Percentiles rank a stretch among this genome's conserved stretches.
phyloP scores from a whole-genome alignment of 2,113 vertebrate genomes.

The Tauraco erythrolophus region DNA sequence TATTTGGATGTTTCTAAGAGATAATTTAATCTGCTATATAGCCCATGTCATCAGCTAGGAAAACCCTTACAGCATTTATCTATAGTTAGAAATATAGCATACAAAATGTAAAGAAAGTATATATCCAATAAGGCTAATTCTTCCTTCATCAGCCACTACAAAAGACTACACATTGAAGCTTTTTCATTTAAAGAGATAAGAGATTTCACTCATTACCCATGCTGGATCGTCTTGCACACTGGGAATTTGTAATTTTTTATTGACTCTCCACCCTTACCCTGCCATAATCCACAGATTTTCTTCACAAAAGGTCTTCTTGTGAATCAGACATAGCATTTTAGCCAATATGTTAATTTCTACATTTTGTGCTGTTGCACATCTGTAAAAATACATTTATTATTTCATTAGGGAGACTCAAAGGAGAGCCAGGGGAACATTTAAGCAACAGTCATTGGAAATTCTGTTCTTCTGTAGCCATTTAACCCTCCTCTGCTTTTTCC shows the following conservation, averaged over 20 bases:
- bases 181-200: not conserved
- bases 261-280: not conserved
- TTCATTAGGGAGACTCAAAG: not conserved
- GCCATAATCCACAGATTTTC: not conserved
- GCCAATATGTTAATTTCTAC: not conserved
- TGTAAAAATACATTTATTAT: not conserved
- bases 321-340: not conserved
- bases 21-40: not conserved
- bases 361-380: not conserved
- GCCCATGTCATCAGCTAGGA: not conserved
- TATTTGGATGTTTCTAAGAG: not conserved
- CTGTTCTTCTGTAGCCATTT: not conserved
- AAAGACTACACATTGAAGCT: not conserved
- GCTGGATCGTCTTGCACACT: not conserved
- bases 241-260: not conserved
- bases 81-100: not conserved
- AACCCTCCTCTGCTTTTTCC: not conserved
- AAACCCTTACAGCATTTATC: not conserved
- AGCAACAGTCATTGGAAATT: not conserved
- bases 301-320: not conserved
- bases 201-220: not conserved
- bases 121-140: not conserved
- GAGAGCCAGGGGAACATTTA: not conserved
- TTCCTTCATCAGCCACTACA: not conserved
- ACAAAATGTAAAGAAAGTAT: not conserved